A percentile compares a stretch with the other conserved stretches of the same genome.
These are phyloP conservation scores for Gasteruption jaculator DNA, from an alignment of 2,888 invertebrate genomes.

Conservation along the genomic window DNA sequence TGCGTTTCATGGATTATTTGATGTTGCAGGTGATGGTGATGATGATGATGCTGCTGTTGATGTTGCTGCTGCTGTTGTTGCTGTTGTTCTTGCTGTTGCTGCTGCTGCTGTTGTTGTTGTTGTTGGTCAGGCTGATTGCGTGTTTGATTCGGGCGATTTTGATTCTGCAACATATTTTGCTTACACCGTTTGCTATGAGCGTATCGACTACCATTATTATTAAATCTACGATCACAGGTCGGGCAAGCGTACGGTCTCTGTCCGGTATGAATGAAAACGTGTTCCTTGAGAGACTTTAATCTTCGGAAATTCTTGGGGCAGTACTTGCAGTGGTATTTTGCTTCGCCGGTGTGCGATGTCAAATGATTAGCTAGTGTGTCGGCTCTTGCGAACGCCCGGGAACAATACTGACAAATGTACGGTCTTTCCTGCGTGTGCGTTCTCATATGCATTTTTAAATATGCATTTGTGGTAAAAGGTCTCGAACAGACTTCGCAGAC, in stretches of 20 bases:
- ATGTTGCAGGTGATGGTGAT: constrained; percentile 20
- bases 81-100: constrained; percentile 7
- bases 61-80: constrained; percentile 13
- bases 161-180: constrained; percentile 42
- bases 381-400: constrained; percentile 46
- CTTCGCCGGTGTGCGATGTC: constrained; percentile 48
- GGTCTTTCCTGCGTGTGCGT: constrained; percentile 49
- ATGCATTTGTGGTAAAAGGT: constrained; percentile 48
- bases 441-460: constrained; percentile 49
- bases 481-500: constrained; percentile 48
- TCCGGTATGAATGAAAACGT: constrained; percentile 49
- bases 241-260: constrained; percentile 49
- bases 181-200: constrained; percentile 49
- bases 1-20: constrained; percentile 19
- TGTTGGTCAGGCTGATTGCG: constrained; percentile 29
- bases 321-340: constrained; percentile 49
- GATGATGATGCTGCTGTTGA: constrained; percentile 9
- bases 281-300: constrained; percentile 46
- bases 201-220: constrained; percentile 48
- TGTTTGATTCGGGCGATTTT: constrained; percentile 29
- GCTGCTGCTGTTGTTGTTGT: constrained; percentile 17
- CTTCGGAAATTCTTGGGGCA: constrained; percentile 48
- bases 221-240: constrained; percentile 47
- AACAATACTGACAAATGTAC: constrained; percentile 48
- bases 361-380: constrained; percentile 48